phyloP scores from a whole-genome alignment of 2,888 invertebrate species.

The Apodemia hepburni region DNA sequence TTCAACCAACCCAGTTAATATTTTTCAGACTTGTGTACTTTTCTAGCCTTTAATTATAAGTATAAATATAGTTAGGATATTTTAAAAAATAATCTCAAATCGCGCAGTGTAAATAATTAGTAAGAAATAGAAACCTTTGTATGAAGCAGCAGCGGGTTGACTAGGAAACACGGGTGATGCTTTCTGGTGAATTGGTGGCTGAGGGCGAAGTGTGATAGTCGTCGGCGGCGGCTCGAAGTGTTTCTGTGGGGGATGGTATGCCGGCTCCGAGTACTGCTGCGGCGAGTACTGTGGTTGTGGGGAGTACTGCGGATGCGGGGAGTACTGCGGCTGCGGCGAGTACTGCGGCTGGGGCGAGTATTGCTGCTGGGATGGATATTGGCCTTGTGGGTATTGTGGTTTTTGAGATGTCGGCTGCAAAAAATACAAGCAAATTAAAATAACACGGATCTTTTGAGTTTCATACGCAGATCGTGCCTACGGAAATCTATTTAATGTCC shows the following conservation, averaged over 20 bases:
- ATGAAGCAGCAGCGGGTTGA: constrained; percentile 89
- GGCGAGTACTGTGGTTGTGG: constrained; percentile 44
- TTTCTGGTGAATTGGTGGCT: constrained; percentile 87
- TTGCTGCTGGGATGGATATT: constrained; percentile 44
- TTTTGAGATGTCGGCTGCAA: constrained; percentile 30
- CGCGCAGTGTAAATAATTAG: no score
- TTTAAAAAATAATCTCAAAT: no score
- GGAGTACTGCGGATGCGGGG: no score
- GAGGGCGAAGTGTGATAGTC: constrained; percentile 85
- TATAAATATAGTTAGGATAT: no score
- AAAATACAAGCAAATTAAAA: not conserved
- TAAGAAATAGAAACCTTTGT: constrained; percentile 71
- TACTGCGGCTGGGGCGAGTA: constrained; percentile 44
- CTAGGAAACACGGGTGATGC: constrained; percentile 88
- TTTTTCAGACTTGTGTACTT: no score
- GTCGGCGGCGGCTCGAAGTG: constrained; percentile 83
- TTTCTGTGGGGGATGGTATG: constrained; percentile 81
- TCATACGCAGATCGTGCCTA: not conserved
- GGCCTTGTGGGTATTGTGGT: constrained; percentile 36
- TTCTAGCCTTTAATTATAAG: no score
- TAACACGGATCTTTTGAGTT: not conserved
- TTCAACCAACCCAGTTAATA: no score
- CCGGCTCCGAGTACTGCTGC: constrained; percentile 41
- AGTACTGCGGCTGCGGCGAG: constrained; percentile 41
- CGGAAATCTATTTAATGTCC: no score